Percentiles rank a stretch among this genome's conserved stretches.
phyloP scores from a whole-genome alignment of 2,888 invertebrate species.

The Cantharis flavilabris region DNA sequence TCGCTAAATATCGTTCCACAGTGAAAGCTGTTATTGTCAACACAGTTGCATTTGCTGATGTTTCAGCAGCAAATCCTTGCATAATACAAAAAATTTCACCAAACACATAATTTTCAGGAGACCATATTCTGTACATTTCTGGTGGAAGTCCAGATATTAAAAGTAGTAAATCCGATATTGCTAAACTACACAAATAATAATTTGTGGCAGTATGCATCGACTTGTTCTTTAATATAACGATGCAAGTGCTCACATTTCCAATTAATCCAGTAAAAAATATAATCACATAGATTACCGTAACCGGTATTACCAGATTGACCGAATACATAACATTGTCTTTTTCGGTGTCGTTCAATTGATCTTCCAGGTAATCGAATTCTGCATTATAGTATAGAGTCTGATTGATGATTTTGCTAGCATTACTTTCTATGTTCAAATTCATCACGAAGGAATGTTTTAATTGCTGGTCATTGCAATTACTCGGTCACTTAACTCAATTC shows the following conservation, averaged over 20 bases:
- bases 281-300: constrained; percentile 75
- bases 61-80: constrained; percentile 79
- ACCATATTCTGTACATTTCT: constrained; percentile 81
- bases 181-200: constrained; percentile 83
- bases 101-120: constrained; percentile 76
- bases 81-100: constrained; percentile 80
- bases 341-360: background rate
- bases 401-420: background rate
- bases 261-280: constrained; percentile 80
- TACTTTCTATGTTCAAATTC: background rate
- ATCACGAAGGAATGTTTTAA: background rate
- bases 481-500: background rate
- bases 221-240: constrained; percentile 80
- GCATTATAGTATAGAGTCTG: background rate
- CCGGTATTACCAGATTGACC: constrained; percentile 63
- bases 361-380: background rate
- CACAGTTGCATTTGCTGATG: constrained; percentile 78
- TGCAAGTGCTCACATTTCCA: constrained; percentile 83
- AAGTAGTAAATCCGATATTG: constrained; percentile 80
- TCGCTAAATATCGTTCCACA: constrained; percentile 71
- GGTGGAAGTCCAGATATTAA: constrained; percentile 80
- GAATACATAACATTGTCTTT: constrained; percentile 17
- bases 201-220: constrained; percentile 84
- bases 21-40: constrained; percentile 72
- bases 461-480: background rate